Base-by-base conservation (phyloP, 1,140 invertebrate species). In the Galleria mellonella region DNA sequence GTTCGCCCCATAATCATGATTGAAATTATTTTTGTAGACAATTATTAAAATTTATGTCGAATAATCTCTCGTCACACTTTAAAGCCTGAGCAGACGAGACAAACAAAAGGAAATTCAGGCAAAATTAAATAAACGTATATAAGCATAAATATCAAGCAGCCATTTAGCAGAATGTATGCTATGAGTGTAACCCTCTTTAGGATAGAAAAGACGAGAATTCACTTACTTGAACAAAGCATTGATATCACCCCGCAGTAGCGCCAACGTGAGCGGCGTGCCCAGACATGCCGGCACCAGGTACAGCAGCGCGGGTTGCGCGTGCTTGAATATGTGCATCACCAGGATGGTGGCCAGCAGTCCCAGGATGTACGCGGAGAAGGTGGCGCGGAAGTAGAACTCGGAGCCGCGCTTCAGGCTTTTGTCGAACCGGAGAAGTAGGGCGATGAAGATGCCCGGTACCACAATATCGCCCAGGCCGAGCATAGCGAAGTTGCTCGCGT, bases 391-490 rank as follows among this genome's bases (percentile, higher is more conserved):
- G 78, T 99, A 99, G 1, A 93, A 91, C 66, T 96, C 93, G 0
- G 91, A 91, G 63, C 95, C 94, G 14, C 96, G 90, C 59, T 96
- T 95, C 41, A 97, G 88, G 73, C 96, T 97, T 57, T 94, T 89
- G 88, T 99, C 98, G 87, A 98, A 99, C 62, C 98, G 91, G 9
- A 99, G 89, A 10, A 99, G 87, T 0, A 99, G 89, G 1, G 98
- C 98, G 75, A 99, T 99, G 79, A 99, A 99, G 56, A 99, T 99
- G 47, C 98, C 98, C 11, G 98, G 98, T 61, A 99, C 96, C 6
- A 99, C 98, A 66, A 99, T 99, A 77, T 99, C 98, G 12, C 98
- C 98, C 4, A 99, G 89, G 4, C 98, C 98, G 9, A 99, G 84
- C 97, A 99, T 99, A 2, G 98, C 97, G 88, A 99, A 99, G 86